Evolutionary conservation across 1,140 invertebrate species (phyloP).

Genomic region (Chlorops oryzae): DNA sequence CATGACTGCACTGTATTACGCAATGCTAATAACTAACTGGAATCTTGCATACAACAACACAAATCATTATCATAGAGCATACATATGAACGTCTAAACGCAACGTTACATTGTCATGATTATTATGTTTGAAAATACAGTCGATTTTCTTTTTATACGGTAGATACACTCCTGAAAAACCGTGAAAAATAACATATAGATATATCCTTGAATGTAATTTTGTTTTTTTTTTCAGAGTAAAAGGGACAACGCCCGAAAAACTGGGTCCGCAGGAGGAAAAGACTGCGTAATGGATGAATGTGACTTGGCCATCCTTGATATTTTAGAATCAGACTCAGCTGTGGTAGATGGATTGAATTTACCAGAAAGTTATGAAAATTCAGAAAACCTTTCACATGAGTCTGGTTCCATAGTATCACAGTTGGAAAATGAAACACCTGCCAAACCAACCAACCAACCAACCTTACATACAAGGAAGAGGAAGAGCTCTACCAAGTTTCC

Average conservation of each 20-base stretch:
- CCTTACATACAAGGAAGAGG: neutral
- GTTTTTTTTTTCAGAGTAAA: slow-evolving; percentile 2
- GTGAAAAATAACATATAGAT: neutral
- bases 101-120: too few relatives aligned
- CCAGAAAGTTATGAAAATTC: slow-evolving; percentile 2
- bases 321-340: slow-evolving; percentile 4
- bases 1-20: too few relatives aligned
- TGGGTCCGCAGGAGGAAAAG: neutral
- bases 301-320: slow-evolving; percentile 7
- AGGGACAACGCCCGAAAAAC: slow-evolving; percentile 1
- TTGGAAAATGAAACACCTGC: neutral
- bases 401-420: too few relatives aligned
- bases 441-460: neutral
- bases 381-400: neutral
- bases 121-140: too few relatives aligned
- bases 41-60: too few relatives aligned
- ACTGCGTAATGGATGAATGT: neutral
- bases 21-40: too few relatives aligned
- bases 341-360: slow-evolving; percentile 3
- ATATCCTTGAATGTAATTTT: neutral
- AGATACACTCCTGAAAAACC: too few relatives aligned
- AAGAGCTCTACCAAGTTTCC: slow-evolving; percentile 7
- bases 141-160: too few relatives aligned
- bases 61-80: too few relatives aligned
- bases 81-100: too few relatives aligned